These are phyloP conservation scores for Ecdyonurus torrentis DNA, from an alignment of 2,888 invertebrate genomes.

Conservation along the genomic window DNA sequence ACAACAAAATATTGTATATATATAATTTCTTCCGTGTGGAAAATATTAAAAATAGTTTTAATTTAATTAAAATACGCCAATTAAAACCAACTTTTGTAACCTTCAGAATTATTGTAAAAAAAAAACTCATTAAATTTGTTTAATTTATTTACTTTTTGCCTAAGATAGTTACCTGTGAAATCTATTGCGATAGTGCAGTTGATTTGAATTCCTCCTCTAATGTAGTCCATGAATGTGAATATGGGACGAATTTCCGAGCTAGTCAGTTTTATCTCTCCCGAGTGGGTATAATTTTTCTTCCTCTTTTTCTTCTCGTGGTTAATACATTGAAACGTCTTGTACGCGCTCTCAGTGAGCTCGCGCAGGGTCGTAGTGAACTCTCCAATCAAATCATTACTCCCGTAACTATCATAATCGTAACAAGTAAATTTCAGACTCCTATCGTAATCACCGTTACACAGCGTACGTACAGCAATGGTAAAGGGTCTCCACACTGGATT, in stretches of 20 bases:
- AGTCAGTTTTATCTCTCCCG: background rate
- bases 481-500: constrained; percentile 35
- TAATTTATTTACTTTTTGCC: no score
- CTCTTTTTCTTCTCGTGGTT: constrained; percentile 20
- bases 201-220: constrained; percentile 33
- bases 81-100: no score
- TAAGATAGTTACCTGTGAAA: constrained; percentile 32
- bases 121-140: no score
- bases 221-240: constrained; percentile 35
- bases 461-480: constrained; percentile 23
- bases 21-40: no score
- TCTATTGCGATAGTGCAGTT: constrained; percentile 30
- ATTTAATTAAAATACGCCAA: no score
- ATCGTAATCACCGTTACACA: constrained; percentile 33
- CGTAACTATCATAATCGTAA: constrained; percentile 32
- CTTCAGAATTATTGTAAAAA: no score
- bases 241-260: constrained; percentile 13
- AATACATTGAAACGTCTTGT: constrained; percentile 22
- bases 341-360: constrained; percentile 23
- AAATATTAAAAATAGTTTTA: no score
- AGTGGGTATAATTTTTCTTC: background rate
- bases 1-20: no score
- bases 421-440: constrained; percentile 31
- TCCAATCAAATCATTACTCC: constrained; percentile 30
- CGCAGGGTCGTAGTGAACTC: constrained; percentile 26